phyloP scores from a whole-genome alignment of 2,888 invertebrate species.

The Acronicta alni region DNA sequence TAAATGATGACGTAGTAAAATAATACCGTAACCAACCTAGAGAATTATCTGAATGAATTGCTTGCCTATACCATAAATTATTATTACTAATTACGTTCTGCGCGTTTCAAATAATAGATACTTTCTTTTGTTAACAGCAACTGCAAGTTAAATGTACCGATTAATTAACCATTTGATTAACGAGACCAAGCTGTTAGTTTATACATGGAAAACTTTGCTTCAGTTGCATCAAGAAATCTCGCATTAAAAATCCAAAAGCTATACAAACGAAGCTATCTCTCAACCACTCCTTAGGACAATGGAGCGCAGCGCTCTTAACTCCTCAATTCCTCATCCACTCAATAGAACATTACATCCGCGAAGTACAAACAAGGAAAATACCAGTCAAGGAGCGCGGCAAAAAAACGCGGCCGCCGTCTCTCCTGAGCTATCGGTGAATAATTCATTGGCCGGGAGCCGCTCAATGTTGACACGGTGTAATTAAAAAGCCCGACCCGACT shows the following conservation, averaged over 20 bases:
- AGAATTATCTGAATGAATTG: no score
- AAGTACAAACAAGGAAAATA: constrained; percentile 55
- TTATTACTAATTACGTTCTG: neutral
- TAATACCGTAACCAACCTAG: no score
- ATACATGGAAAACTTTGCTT: neutral
- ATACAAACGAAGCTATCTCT: constrained; percentile 1
- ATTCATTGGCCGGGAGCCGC: constrained; percentile 69
- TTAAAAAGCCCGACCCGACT: constrained; percentile 76
- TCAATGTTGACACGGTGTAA: constrained; percentile 80
- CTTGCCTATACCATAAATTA: neutral
- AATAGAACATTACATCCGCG: constrained; percentile 52
- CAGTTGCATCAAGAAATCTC: neutral
- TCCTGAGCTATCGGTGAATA: constrained; percentile 69
- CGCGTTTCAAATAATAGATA: neutral
- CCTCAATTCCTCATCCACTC: constrained; percentile 45
- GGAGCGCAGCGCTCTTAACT: constrained; percentile 24
- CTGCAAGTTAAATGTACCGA: neutral
- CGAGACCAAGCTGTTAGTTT: neutral
- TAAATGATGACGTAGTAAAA: no score
- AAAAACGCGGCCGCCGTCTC: constrained; percentile 41
- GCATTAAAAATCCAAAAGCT: constrained; percentile 1
- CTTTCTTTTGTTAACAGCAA: neutral
- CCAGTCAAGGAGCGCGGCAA: constrained; percentile 42
- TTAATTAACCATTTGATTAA: neutral
- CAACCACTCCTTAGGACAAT: constrained; percentile 46